Conservation (phyloP, 1,140 invertebrate species). For the Tetramorium simillimum region DNA sequence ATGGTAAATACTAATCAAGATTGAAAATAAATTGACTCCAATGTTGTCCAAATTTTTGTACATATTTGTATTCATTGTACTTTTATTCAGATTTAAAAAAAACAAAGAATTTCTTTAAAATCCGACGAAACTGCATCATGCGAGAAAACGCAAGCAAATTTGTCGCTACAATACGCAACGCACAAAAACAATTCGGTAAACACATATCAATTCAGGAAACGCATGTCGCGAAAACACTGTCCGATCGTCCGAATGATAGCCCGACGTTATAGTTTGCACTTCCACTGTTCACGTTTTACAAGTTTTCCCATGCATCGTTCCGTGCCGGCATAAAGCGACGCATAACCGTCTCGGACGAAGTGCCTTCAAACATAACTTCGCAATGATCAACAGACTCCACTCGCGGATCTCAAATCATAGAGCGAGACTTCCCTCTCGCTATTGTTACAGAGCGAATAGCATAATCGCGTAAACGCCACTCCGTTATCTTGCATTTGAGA, state of each 20-base stretch:
- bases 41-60: background rate
- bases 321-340: conserved; percentile 41
- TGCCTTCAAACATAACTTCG: conserved; percentile 43
- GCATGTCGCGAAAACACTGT: conserved; percentile 2
- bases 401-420: conserved; percentile 42
- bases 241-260: background rate
- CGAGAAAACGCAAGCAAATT: background rate
- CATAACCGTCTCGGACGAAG: conserved; percentile 57
- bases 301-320: conserved; percentile 58
- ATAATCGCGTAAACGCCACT: conserved; percentile 17
- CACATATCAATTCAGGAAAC: background rate
- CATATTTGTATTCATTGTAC: background rate
- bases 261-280: conserved; percentile 48
- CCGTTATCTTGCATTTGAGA: conserved; percentile 43
- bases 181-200: conserved; percentile 17
- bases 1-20: background rate
- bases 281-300: conserved; percentile 59
- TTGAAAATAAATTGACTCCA: background rate
- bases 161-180: background rate
- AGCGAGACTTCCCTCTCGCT: conserved; percentile 23
- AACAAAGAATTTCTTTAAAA: background rate
- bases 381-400: conserved; percentile 43
- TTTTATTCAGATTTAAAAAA: background rate
- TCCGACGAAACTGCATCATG: background rate
- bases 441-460: conserved; percentile 29